Evolutionary conservation across 2,797 vertebrate genomes (phyloP), one percentile per base, ranked within the genome.

Genomic region (Furcifer pardalis): DNA sequence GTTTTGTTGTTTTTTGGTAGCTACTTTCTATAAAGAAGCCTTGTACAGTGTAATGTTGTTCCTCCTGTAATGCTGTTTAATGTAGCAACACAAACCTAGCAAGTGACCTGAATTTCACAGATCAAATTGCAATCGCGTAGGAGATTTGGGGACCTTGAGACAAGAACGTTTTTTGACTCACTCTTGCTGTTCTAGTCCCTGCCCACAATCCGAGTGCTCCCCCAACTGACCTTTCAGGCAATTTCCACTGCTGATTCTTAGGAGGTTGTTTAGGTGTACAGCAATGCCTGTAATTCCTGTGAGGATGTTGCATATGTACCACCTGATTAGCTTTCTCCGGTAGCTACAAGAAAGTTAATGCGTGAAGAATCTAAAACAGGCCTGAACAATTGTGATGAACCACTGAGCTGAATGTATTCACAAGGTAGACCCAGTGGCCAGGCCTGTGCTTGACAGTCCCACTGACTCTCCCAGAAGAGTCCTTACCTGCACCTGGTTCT

Each of bases 21-120:
- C 35, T 32, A 30, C 85, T 92, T 91, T 56, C 82, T 89, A 77
- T 81, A 75, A 79, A 85, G 85, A 90, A 91, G 77, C 59, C 82
- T 52, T 78, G 82, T 89, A 83, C 74, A 77, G 82, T 56, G 87
- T 89, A 89, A 15, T 72, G 91, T 92, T 93, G 85, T 89, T 92
- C 82, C 90, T 84, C 7, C 84, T 87, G 87, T 94, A 94, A 95
- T 92, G 90, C 88, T 93, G 93, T 91, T 94, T 94, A 95, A 94
- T 94, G 94, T 94, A 94, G 91, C 94, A 94, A 93, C 89, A 94
- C 91, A 94, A 95, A 94, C 90, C 94, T 95, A 92, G 94, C 94
- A 94, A 95, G 93, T 95, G 94, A 95, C 94, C 93, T 93, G 93
- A 94, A 94, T 94, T 95, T 95, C 93, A 92, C 91, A 95, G 90